Base-by-base conservation (phyloP, 2,888 invertebrate genomes). In the Vandiemenella viatica region DNA sequence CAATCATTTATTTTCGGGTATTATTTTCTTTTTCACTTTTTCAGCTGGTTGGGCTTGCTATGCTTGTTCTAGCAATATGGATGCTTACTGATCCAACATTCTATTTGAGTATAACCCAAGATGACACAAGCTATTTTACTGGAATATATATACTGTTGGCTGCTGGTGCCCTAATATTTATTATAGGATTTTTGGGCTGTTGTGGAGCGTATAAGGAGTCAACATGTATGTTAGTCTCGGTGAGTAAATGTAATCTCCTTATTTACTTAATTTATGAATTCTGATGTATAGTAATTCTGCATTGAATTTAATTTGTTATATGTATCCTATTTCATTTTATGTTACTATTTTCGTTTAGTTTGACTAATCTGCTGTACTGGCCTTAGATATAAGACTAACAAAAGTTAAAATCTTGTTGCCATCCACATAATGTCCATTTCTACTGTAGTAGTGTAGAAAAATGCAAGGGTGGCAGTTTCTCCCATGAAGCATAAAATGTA, bases 171-270 rank as follows among this genome's bases (percentile, higher is more conserved):
- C 67, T 86, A 45, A 77, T 88, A 65, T 73, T 84, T 51, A 63
- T 86, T 38, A 78, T 86, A 20, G 82, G 85, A 15, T 81, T 86
- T 65, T 72, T 89, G 42, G 90, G 89, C 48, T 89, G 88, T 62
- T 84, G 83, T 61, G 89, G 89, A 26, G 83, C 88, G 6, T 75
- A 81, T 53, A 76, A 77, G 58, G 83, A 84, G 65, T 85, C 82
- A 17, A 80, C 80, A 60, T 84, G 83, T 63, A 75, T 85, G 69
- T 74, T 91, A 40, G 74, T 80, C 53, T 71, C 77, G 62, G 85
- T 86, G 68, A 75, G 78, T 68, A 50, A 16, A 2, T 44, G n/a
- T n/a, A n/a, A n/a, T n/a, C n/a, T n/a, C 26, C 7, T 23, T 23
- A 8, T 8, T 23, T 8, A 23, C 10, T 23, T 23, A 10, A 23